A percentile compares a stretch with the other conserved stretches of the same genome.
phyloP scores from a whole-genome alignment of 2,797 vertebrate genomes.

The Podarcis siculus region DNA sequence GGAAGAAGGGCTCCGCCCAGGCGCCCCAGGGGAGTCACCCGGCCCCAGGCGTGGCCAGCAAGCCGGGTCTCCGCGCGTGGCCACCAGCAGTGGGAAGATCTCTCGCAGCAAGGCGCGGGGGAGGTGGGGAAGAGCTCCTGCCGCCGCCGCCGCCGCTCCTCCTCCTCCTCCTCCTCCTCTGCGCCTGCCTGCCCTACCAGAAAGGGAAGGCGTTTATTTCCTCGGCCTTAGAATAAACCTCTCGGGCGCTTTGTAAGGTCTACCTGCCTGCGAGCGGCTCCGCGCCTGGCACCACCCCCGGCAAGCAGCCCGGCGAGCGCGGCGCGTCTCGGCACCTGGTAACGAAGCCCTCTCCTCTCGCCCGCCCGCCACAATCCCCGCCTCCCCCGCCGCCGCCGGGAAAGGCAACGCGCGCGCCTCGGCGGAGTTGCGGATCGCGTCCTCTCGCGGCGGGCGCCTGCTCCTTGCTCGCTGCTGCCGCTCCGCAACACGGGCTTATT shows the following conservation, averaged over 20 bases:
- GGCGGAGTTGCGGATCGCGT: background rate
- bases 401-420: background rate
- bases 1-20: no score
- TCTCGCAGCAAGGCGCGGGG: background rate
- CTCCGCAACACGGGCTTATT: no score
- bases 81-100: background rate
- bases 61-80: background rate
- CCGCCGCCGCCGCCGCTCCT: background rate
- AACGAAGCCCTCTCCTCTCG: background rate
- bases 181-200: slow-evolving; percentile 30
- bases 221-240: background rate
- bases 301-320: slow-evolving; percentile 45
- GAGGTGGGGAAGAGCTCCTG: background rate
- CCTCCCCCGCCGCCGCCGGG: background rate
- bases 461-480: background rate
- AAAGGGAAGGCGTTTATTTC: background rate
- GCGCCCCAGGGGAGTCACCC: background rate
- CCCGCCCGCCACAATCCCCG: background rate
- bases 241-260: background rate
- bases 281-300: slow-evolving; percentile 21
- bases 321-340: slow-evolving; percentile 27
- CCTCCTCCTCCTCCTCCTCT: slow-evolving; percentile 44
- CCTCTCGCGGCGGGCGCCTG: background rate
- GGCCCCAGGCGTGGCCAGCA: background rate
- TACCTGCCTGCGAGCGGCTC: background rate